phyloP scores from a whole-genome alignment of 35 echinoderm and acorn worm species.

The Stichopus chloronotus region DNA sequence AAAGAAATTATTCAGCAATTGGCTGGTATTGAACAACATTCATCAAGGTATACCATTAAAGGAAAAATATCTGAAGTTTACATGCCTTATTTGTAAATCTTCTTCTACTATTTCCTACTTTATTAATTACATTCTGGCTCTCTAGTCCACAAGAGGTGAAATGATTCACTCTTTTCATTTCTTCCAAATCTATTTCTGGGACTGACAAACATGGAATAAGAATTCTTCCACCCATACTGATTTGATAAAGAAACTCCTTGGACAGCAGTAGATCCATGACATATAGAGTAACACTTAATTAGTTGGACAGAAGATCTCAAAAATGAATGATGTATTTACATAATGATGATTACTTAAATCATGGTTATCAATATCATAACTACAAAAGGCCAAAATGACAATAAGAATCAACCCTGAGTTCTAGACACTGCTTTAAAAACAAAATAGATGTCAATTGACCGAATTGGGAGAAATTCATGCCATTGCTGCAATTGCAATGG shows the following conservation, averaged over 20 bases:
- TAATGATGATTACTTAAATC: background rate
- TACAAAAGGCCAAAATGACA: background rate
- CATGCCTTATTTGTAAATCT: background rate
- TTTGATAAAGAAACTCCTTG: background rate
- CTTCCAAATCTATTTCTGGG: background rate
- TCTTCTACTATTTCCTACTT: background rate
- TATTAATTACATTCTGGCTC: background rate
- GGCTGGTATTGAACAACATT: background rate
- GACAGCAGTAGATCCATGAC: background rate
- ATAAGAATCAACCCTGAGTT: background rate
- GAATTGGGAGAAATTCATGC: background rate
- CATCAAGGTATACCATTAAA: background rate
- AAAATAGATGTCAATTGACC: background rate
- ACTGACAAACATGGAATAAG: background rate
- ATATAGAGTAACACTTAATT: background rate
- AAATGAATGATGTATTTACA: background rate
- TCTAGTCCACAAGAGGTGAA: background rate
- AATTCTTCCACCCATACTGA: background rate
- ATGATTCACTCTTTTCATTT: background rate
- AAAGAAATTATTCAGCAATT: background rate
- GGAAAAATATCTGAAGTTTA: background rate
- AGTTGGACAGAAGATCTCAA: background rate
- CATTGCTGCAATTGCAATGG: background rate
- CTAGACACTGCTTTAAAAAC: background rate
- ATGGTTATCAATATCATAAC: background rate